Base-by-base conservation (phyloP, 2,888 invertebrate species). In the Watsonalla cultraria region DNA sequence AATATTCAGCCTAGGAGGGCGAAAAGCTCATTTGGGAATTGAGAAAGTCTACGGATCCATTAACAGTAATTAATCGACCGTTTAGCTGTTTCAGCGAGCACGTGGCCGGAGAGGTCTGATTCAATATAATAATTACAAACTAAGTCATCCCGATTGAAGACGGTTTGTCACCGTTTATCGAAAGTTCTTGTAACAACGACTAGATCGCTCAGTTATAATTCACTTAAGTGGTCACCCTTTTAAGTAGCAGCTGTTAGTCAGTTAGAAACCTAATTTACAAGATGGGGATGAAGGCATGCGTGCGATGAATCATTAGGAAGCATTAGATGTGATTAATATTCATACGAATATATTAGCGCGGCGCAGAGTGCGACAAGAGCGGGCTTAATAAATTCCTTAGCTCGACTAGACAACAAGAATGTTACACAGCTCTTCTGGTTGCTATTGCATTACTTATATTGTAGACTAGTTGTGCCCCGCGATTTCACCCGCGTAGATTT, bases 281-380 rank as follows among this genome's bases (percentile, higher is more conserved):
- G 49, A 37, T 14, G 37, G 8, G 37, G 14, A 37, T 15, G 8
- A 49, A 49, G 49, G 14, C 7, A 14, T 6, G 39, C 37, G 11
- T 49, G 39, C 37, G 35, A 9, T 49, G 37, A 49, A 49, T 49
- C 37, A 49, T 49, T 49, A 49, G 39, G 39, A 49, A 49, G 37
- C 39, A 49, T 49, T 49, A 49, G 49, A 39, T 39, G 49, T 49
- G 37, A 49, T 49, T 49, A 49, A 49, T 49, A 49, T 49, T 49
- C 49, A 49, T 49, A 49, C 37, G 37, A 35, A 49, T 49, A 49
- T 39, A 49, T 49, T 49, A 14, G 39, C 49, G 15, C 37, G 9
- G 37, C 49, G 49, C 49, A 9, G 15, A 5, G 49, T 15, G 49
- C 37, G 37, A 37, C 37, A 42, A 11, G 42, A 1, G 42, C 42